Evolutionary conservation across 2,113 vertebrate genomes (phyloP).

Genomic region (Rhombomys opimus): DNA sequence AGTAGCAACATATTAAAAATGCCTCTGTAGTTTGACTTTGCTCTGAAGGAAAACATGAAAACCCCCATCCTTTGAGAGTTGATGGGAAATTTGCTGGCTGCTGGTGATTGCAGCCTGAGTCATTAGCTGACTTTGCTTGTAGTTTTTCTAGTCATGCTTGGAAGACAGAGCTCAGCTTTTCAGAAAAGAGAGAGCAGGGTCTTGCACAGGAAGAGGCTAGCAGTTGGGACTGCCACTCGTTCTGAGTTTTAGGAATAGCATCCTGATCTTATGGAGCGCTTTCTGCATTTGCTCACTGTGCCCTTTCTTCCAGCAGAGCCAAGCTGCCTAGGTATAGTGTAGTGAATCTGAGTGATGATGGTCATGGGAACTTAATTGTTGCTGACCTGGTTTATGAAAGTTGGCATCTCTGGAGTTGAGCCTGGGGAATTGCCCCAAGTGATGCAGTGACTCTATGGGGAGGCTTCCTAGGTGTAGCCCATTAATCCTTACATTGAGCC

Average conservation of each 20-base stretch:
- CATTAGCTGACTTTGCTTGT: not conserved
- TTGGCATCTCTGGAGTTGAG: not conserved
- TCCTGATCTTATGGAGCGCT: accelerated
- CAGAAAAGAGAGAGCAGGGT: too few species aligned
- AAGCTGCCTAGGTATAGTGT: not conserved
- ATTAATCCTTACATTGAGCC: not conserved
- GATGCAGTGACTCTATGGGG: not conserved
- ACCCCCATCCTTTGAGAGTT: not conserved
- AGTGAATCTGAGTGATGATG: accelerated
- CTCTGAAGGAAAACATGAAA: not conserved
- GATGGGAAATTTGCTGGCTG: not conserved
- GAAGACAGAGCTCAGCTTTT: not conserved
- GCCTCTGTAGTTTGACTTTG: not conserved
- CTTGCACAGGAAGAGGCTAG: accelerated
- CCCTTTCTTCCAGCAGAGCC: not conserved
- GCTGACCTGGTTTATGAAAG: not conserved
- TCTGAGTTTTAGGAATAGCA: not conserved
- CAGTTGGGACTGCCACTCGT: not conserved
- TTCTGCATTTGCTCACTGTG: accelerated
- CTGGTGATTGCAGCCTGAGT: not conserved
- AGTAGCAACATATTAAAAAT: accelerated
- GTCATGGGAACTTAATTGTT: accelerated
- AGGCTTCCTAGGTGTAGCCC: not conserved
- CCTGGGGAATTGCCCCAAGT: not conserved
- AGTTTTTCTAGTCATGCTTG: not conserved